Base-by-base conservation (phyloP, 2,113 vertebrate species). In the Poeciliopsis turrubarensis region DNA sequence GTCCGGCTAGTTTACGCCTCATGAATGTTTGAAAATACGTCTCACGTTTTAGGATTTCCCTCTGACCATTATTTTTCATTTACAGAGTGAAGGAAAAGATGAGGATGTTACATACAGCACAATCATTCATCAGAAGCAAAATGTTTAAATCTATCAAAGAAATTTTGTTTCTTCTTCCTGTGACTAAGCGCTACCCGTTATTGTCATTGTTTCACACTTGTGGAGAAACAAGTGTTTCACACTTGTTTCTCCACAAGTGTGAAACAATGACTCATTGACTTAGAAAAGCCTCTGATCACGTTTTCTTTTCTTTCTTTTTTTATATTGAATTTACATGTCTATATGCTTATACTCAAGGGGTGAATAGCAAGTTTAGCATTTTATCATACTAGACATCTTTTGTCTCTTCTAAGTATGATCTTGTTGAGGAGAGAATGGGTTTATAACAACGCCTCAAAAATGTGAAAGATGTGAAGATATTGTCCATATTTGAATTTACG, bases 91-190 rank as follows among this genome's bases (percentile, higher is more conserved):
- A 61, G 27, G 5, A 31, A n/a, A 65, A 32, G 65, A 11, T 37
- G 26, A 31, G 8, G 51, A 75, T 37, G 65, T 80, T 5, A 72
- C 64, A 63, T 83, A 75, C 64, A 72, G 70, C 67, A 60, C 32
- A 0, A 3, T 73, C 39, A 54, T 63, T 60, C 9, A 37, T n/a
- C 22, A 27, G 8, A 27, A 34, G 5, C 5, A 25, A 47, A 9
- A 51, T 15, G 60, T n/a, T 57, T 57, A 57, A 57, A 57, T 57
- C 51, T 25, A n/a, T 10, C 22, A 15, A 10, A 22, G 5, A 10
- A 1, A 1, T 32, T 6, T 32, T n/a, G 2, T 25, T 3, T 9
- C 9, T 54, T 54, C 25, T 54, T 54, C 19, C 2, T 8, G 19
- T 22, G 19, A 51, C 51, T 51, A 51, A 44, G 41, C 9, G 41